A percentile compares a stretch with the other conserved stretches of the same genome.
Conservation (phyloP, 2,113 vertebrate species). For the Stigmatopora argus region DNA sequence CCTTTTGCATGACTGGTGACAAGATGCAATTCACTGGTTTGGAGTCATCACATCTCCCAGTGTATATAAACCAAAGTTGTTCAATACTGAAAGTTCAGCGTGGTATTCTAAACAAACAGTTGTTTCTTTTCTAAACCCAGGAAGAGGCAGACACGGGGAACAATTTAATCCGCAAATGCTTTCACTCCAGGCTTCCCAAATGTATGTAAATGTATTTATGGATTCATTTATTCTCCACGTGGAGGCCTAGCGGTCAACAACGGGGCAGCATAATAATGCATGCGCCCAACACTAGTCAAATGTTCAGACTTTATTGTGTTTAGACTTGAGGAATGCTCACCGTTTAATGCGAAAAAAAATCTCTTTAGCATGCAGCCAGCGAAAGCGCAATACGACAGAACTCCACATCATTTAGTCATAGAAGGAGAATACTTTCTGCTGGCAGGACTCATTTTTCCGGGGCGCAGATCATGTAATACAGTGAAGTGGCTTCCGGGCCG, state of each 20-base stretch:
- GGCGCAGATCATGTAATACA: background rate
- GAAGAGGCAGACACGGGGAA: conserved; percentile 26
- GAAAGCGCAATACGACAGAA: conserved; percentile 11
- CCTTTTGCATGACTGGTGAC: conserved; percentile 59
- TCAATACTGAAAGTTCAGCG: no score
- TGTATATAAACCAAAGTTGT: no score
- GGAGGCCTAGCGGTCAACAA: conserved; percentile 46
- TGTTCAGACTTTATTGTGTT: conserved; percentile 52
- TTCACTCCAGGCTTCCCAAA: conserved; percentile 45
- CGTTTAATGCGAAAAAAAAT: conserved; percentile 20
- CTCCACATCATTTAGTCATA: conserved; percentile 10
- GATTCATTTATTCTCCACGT: conserved; percentile 53
- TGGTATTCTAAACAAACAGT: background rate
- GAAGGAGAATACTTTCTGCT: background rate
- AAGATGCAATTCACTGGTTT: conserved; percentile 62
- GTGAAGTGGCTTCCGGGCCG: background rate
- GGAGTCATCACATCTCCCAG: background rate
- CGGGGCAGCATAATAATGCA: conserved; percentile 53
- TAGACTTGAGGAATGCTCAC: conserved; percentile 44
- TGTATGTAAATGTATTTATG: conserved; percentile 66
- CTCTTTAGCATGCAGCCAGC: conserved; percentile 25
- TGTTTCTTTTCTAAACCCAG: conserved; percentile 2
- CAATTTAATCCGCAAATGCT: conserved; percentile 55
- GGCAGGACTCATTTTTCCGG: background rate
- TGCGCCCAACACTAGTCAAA: conserved; percentile 49